These are phyloP conservation scores for Perdix hodgsoniae DNA, from an alignment of 2,797 vertebrate genomes.

Conservation along the genomic window DNA sequence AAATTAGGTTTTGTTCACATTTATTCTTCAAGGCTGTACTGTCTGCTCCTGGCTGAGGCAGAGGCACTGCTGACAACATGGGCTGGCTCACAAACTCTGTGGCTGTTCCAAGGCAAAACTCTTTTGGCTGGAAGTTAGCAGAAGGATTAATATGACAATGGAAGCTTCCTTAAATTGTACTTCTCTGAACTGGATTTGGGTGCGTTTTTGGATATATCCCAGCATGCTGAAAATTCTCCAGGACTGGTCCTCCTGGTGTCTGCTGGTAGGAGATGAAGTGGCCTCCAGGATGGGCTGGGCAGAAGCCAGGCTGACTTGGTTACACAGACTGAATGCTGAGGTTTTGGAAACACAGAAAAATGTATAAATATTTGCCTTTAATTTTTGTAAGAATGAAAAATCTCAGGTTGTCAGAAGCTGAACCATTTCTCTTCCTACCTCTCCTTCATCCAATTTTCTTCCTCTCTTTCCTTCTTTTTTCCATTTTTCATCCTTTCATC, in stretches of 20 bases:
- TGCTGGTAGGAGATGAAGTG: not conserved
- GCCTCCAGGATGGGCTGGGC: not conserved
- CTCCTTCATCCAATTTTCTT: not conserved
- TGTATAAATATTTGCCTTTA: not conserved
- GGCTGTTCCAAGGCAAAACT: not conserved
- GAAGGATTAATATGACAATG: conserved; percentile 40
- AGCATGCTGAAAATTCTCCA: not conserved
- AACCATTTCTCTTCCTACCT: not conserved
- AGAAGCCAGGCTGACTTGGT: accelerated
- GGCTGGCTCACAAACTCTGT: not conserved
- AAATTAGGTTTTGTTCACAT: conserved; percentile 13
- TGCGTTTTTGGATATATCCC: not conserved
- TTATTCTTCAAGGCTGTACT: conserved; percentile 16
- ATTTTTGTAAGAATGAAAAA: not conserved
- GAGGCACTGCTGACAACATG: not conserved
- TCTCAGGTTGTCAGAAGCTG: not conserved
- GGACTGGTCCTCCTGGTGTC: not conserved
- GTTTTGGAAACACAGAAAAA: not conserved
- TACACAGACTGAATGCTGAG: not conserved
- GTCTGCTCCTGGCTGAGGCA: not conserved
- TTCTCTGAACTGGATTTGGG: not conserved
- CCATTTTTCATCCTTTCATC: not conserved
- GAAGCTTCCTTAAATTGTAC: not conserved
- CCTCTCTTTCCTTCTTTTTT: not conserved
- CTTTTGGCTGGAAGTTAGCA: not conserved